Percentiles rank a stretch among this genome's conserved stretches.
Evolutionary conservation across 2,797 vertebrate genomes (phyloP).

Genomic region (Lindbergichthys nudifrons): DNA sequence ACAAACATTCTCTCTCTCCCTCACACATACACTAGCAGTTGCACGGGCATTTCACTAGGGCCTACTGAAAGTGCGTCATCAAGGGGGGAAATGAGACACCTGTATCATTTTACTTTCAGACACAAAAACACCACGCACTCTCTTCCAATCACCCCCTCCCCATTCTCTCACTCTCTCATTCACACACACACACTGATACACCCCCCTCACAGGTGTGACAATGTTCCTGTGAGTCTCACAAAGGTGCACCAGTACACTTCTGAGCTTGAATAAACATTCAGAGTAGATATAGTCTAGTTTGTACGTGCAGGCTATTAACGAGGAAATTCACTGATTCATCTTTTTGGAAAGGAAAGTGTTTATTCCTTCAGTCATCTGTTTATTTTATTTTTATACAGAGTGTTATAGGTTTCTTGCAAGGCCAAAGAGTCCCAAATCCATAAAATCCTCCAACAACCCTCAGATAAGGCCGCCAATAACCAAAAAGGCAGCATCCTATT

Average conservation of each 20-base stretch:
- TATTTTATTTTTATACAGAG: neutral
- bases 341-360: neutral
- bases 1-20: neutral
- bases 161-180: neutral
- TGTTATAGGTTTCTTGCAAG: neutral
- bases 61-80: conserved; percentile 71
- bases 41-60: conserved; percentile 54
- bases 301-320: neutral
- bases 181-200: conserved; percentile 12
- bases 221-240: conserved; percentile 34
- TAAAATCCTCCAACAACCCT: neutral
- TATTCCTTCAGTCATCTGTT: neutral
- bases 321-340: neutral
- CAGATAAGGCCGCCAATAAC: neutral
- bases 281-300: conserved; percentile 9
- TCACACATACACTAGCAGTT: conserved; percentile 6
- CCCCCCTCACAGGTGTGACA: conserved; percentile 44
- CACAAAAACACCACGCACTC: conserved; percentile 32
- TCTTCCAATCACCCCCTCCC: neutral
- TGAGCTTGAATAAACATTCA: conserved; percentile 33
- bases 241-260: conserved; percentile 8
- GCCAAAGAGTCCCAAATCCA: neutral
- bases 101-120: conserved; percentile 46
- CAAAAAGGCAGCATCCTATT: neutral
- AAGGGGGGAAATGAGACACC: conserved; percentile 49